Percentiles rank a stretch among this genome's conserved stretches.
These are phyloP conservation scores for Gymnocephalus cernua DNA, from an alignment of 2,113 vertebrate genomes.

Conservation along the genomic window DNA sequence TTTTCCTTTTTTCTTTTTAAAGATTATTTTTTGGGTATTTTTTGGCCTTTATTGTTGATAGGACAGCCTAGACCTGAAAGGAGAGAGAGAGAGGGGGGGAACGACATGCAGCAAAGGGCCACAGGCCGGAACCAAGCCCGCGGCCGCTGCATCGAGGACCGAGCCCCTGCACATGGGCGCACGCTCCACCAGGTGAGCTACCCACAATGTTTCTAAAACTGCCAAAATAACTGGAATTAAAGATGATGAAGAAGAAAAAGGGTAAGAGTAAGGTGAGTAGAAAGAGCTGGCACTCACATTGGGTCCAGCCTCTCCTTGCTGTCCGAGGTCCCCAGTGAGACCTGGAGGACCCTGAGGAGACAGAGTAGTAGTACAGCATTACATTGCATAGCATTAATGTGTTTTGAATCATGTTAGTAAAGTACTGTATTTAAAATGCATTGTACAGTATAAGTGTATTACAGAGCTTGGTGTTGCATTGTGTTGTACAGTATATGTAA, in stretches of 20 bases:
- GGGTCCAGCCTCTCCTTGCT: conserved; percentile 84
- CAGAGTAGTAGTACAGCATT: neutral
- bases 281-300: conserved; percentile 76
- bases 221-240: neutral
- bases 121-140: too few relatives aligned
- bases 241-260: neutral
- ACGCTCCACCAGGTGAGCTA: too few relatives aligned
- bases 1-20: too few relatives aligned
- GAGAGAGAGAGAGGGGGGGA: too few relatives aligned
- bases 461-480: neutral
- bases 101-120: too few relatives aligned
- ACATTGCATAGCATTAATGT: too few relatives aligned
- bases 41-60: too few relatives aligned
- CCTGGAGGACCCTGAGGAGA: conserved; percentile 84
- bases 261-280: neutral
- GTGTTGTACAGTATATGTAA: neutral
- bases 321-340: conserved; percentile 83
- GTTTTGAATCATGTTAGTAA: neutral
- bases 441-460: neutral
- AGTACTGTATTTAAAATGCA: neutral
- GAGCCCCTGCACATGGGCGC: too few relatives aligned
- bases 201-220: neutral
- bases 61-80: too few relatives aligned
- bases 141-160: too few relatives aligned
- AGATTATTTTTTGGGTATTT: too few relatives aligned